A percentile compares a stretch with the other conserved stretches of the same genome.
Conservation (phyloP, 2,113 vertebrate species). For the Aphyosemion australe region DNA sequence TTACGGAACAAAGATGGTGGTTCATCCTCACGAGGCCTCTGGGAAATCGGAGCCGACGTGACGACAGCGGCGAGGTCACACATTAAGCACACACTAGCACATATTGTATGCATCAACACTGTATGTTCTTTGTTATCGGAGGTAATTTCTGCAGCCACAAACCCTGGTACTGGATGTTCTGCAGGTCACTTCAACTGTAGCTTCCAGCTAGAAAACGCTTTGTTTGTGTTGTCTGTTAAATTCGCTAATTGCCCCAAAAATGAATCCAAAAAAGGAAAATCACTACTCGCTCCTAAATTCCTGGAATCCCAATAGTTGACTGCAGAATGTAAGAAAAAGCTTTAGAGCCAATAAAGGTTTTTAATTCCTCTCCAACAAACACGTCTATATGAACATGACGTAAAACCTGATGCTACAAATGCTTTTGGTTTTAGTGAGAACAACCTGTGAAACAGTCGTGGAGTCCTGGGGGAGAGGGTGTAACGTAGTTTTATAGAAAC, state of each 20-base stretch:
- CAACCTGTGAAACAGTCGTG: not conserved
- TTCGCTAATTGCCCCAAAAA: constrained; percentile 15
- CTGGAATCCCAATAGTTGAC: no score
- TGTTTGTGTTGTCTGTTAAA: constrained; percentile 17
- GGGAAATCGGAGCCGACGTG: constrained; percentile 29
- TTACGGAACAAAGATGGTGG: constrained; percentile 36
- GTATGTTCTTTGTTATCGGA: constrained; percentile 32
- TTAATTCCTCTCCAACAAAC: no score
- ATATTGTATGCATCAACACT: constrained; percentile 23
- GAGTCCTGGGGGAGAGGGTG: constrained; percentile 5
- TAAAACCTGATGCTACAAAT: no score
- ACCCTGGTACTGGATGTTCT: not conserved
- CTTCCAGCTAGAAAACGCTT: constrained; percentile 1
- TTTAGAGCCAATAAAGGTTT: no score
- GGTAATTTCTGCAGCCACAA: constrained; percentile 6
- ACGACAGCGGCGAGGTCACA: constrained; percentile 33
- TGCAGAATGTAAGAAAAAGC: no score
- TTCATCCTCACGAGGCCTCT: constrained; percentile 33
- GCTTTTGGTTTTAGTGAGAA: not conserved
- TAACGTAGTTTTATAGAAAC: constrained; percentile 17
- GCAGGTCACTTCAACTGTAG: not conserved
- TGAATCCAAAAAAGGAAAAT: not conserved
- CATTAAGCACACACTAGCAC: constrained; percentile 15
- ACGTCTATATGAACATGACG: no score
- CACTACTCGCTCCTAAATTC: no score